Conservation (phyloP, 2,888 invertebrate species). For the Cantharis lateralis region DNA sequence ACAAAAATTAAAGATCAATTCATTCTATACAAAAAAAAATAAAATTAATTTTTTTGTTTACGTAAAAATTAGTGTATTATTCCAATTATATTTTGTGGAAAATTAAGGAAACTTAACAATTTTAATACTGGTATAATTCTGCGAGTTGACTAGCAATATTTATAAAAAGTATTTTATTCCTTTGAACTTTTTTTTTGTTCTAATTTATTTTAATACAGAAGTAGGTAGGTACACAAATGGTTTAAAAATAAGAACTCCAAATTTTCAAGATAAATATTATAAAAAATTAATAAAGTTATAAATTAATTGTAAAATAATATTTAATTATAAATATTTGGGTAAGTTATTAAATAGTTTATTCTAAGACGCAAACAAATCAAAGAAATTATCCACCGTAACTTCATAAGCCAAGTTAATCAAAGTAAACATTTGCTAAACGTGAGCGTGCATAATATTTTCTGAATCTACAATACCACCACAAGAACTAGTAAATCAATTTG, state of each 20-base stretch:
- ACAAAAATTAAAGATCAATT: too few relatives aligned
- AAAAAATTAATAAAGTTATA: neutral
- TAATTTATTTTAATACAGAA: too few relatives aligned
- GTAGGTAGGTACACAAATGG: too few relatives aligned
- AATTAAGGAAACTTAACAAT: too few relatives aligned
- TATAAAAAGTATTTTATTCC: too few relatives aligned
- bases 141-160: too few relatives aligned
- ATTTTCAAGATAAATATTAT: neutral
- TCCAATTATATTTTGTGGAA: too few relatives aligned
- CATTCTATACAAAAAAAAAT: too few relatives aligned
- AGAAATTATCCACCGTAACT: constrained; percentile 13
- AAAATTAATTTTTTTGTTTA: too few relatives aligned
- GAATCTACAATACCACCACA: neutral
- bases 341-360: neutral
- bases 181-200: too few relatives aligned
- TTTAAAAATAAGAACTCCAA: neutral
- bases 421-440: constrained; percentile 20
- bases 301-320: neutral
- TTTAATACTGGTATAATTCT: too few relatives aligned
- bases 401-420: constrained; percentile 12
- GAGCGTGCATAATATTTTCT: constrained; percentile 10
- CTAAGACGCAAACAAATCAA: constrained; percentile 9
- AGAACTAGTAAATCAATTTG: constrained; percentile 6
- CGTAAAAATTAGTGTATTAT: too few relatives aligned
- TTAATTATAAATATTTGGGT: neutral